A percentile compares a stretch with the other conserved stretches of the same genome.
These are phyloP conservation scores for Entomobrya proxima DNA, from an alignment of 2,888 invertebrate genomes.

Conservation along the genomic window DNA sequence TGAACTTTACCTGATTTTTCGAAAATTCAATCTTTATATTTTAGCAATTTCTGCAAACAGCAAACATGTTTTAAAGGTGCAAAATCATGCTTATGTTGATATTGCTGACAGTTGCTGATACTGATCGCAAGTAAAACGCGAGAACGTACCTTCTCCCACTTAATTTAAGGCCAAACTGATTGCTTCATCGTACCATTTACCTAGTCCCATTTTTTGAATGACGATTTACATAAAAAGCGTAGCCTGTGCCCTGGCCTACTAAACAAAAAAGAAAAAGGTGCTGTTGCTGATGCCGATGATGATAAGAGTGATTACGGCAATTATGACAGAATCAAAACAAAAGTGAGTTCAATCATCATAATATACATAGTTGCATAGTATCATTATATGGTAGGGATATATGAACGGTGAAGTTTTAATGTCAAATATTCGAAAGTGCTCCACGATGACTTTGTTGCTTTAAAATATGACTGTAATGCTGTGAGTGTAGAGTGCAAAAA, in stretches of 20 bases:
- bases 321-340: slow-evolving; percentile 50
- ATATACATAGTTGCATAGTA: slow-evolving; percentile 39
- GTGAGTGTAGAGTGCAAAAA: neutral
- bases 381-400: too few relatives aligned
- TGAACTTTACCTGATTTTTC: too few relatives aligned
- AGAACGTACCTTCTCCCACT: slow-evolving; percentile 3
- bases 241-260: slow-evolving; percentile 48
- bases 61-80: too few relatives aligned
- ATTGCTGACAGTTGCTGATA: neutral
- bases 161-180: slow-evolving; percentile 57
- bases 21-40: too few relatives aligned
- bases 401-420: too few relatives aligned
- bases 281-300: neutral
- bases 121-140: neutral
- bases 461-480: neutral
- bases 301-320: neutral
- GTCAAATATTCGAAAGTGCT: too few relatives aligned
- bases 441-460: neutral
- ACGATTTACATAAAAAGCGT: slow-evolving; percentile 40
- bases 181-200: slow-evolving; percentile 62
- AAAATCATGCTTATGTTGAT: too few relatives aligned
- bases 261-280: slow-evolving; percentile 35
- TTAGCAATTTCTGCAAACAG: too few relatives aligned
- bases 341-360: neutral
- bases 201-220: slow-evolving; percentile 58